Evolutionary conservation across 64 coral and sea anemone species (phyloP), one percentile per base, ranked within the genome.

Genomic region (Orbicella faveolata): DNA sequence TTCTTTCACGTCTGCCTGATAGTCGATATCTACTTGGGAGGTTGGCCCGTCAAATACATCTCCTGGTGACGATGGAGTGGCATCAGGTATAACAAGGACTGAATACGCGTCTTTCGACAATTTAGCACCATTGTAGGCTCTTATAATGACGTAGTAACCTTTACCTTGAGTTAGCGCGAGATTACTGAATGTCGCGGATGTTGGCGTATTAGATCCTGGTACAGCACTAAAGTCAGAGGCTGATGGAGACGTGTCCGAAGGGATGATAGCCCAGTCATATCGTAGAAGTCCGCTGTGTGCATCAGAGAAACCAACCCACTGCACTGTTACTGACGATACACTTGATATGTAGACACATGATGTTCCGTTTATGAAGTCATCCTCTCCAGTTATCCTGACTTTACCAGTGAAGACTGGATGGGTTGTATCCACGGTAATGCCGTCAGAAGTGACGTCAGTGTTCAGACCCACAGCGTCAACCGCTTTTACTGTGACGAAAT

Each of bases 361-460:
- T 1, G 57, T 41, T 57, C 93, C 93, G 36, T 94, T 90, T 61
- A 65, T 85, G 13, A n/a, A 53, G 39, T 88, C 88, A 21, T 10
- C 37, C 70, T 51, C 20, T 1, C 93, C 93, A 25, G 75, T 77
- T 18, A 94, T 88, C 9, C 18, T 2, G 54, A 94, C 82, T 84
- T 68, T 78, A 0, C 93, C 93, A 15, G 63, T 94, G 55, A 94
- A 94, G 19, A 94, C 92, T 13, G 92, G 92, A 39, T 94, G 87
- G 6, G 92, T 86, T 51, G 80, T 94, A 34, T 94, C 92, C 44
- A 88, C 61, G 26, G 87, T 94, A 44, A 94, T 88, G 37, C 92
- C 92, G 86, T 94, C 92, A 23, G 87, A 90, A 69, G 79, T 84
- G 33, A 90, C 88, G 74, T 94, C 92, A 86, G 88, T 94, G 51